Evolutionary conservation across 53 echinoderm and acorn worm species (phyloP), one percentile per base, ranked within the genome.

Genomic region (Paracentrotus lividus): DNA sequence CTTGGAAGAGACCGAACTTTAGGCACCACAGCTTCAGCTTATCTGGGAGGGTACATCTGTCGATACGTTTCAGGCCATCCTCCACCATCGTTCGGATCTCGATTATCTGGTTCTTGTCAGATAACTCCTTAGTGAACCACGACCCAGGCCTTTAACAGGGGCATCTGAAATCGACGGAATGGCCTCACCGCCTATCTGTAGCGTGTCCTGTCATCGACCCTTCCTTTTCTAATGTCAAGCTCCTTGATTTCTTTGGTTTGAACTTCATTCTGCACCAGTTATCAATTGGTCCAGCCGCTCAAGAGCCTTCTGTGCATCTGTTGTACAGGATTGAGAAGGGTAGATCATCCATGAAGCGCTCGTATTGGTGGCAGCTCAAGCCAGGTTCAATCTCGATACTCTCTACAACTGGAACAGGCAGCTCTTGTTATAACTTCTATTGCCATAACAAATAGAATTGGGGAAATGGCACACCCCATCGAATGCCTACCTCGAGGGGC

Each of bases 401-500:
- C 77, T 77, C 29, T 77, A 77, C 77, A 77, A 33, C 16, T 33
- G 36, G 77, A 26, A 77, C 77, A 31, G 29, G 77, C 36, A 33
- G 77, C 77, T 77, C 77, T 26, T 5, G 29, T 77, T 77, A 61
- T 61, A 4, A 61, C 61, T 33, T 77, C 5, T 38, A 40, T 36
- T 77, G 36, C 38, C 43, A 77, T 77, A 26, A 77, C 77, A 42
- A 77, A 77, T 16, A 77, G 43, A 3, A 77, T 77, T 42, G 77
- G 77, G 14, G 84, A 84, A 47, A 84, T 84, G 14, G 45, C 44
- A 42, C 84, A 47, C 24, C 84, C 44, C 84, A 84, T 84, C 20
- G 84, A 47, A 84, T 84, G 43, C 84, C 84, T 84, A 84, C 84
- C 84, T 84, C 84, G 3, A 84, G 84, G 43, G 43, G 42, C 43